Percentiles rank a stretch among this genome's conserved stretches.
phyloP scores from a whole-genome alignment of 2,888 invertebrate genomes.

The Anarsia innoxiella region DNA sequence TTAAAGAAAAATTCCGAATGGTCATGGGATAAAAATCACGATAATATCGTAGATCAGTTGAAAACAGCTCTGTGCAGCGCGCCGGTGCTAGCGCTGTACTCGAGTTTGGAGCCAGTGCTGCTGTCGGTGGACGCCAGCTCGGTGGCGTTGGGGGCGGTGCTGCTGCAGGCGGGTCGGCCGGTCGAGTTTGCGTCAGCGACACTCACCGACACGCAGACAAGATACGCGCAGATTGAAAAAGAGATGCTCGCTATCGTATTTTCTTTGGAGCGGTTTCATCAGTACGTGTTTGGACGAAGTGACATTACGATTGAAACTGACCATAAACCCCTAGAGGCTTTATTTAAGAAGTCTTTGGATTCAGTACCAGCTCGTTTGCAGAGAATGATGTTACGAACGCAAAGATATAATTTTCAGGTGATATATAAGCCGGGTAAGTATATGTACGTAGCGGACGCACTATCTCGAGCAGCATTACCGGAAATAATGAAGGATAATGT shows the following conservation, averaged over 20 bases:
- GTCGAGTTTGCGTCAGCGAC: conserved; percentile 11
- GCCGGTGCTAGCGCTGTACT: conserved; percentile 13
- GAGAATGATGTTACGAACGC: conserved; percentile 18
- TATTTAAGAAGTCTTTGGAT: no score
- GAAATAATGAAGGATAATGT: no score
- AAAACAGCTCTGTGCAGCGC: conserved; percentile 8
- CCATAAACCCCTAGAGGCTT: no score
- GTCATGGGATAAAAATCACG: no score
- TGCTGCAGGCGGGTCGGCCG: conserved; percentile 13
- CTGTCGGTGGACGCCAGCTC: conserved; percentile 16
- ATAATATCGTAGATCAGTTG: conserved; percentile 6
- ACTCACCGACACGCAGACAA: conserved; percentile 10
- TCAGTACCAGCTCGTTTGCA: no score
- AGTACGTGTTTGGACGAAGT: conserved; percentile 17
- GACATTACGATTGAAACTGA: no score
- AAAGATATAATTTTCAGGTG: conserved; percentile 17
- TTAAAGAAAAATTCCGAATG: no score
- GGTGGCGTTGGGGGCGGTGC: conserved; percentile 14
- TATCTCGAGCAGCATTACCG: conserved; percentile 11
- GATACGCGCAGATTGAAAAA: conserved; percentile 21
- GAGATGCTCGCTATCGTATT: conserved; percentile 20
- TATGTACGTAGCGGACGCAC: conserved; percentile 17
- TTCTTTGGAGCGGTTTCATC: conserved; percentile 16
- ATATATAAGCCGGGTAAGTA: conserved; percentile 17
- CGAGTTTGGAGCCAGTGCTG: conserved; percentile 12